Evolutionary conservation across 2,888 invertebrate species (phyloP).

Genomic region (Corbicula japonica): DNA sequence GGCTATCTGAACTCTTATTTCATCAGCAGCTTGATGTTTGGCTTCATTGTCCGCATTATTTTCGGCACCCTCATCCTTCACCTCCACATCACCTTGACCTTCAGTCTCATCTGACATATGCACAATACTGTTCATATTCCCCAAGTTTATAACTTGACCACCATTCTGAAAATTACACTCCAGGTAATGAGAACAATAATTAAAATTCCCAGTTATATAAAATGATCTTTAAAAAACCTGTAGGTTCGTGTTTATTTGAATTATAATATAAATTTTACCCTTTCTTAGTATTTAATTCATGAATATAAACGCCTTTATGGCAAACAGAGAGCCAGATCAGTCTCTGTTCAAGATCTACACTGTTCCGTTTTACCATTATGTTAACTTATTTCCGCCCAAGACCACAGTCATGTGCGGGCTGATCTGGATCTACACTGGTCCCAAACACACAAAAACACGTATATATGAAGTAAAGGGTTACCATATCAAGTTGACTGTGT

Average conservation of each 20-base stretch:
- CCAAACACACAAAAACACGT: neutral
- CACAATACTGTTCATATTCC: neutral
- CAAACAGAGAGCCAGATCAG: conserved; percentile 1
- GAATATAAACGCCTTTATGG: neutral
- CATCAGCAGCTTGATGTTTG: conserved; percentile 47
- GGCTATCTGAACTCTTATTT: conserved; percentile 48
- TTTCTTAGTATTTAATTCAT: neutral
- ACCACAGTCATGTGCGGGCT: neutral
- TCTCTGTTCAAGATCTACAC: neutral
- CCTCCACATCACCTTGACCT: neutral
- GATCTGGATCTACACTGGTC: neutral
- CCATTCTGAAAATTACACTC: no score
- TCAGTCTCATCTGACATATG: neutral
- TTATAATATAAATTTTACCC: neutral
- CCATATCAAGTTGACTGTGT: conserved; percentile 1
- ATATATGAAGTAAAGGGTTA: neutral
- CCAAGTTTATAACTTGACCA: conserved; percentile 3
- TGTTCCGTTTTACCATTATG: neutral
- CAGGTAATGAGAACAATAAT: neutral
- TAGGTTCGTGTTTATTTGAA: no score
- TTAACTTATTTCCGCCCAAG: neutral
- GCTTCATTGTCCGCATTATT: conserved; percentile 34
- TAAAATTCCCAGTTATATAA: neutral
- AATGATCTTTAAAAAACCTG: no score
- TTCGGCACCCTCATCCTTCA: neutral